Base-by-base conservation (phyloP, 2,888 invertebrate genomes). In the Mimumesa dahlbomi region DNA sequence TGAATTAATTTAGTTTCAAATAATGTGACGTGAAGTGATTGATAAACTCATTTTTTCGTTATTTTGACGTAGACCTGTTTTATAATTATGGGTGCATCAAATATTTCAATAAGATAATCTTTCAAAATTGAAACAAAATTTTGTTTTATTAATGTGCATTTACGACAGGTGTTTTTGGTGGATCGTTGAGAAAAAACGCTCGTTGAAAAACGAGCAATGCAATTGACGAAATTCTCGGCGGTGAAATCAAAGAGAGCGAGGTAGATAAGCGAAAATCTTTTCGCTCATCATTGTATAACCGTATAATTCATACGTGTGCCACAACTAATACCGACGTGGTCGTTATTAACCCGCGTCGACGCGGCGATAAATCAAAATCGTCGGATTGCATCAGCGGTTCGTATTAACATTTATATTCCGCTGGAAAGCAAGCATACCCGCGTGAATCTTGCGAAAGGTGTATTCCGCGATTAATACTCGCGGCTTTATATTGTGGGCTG, bases 391-490 rank as follows among this genome's bases (percentile, higher is more conserved):
- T 56, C 48, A 56, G 19, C 11, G 56, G 40, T 34, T 25, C 46
- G 53, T 38, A 45, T 62, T 62, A 62, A 62, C 62, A 48, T 62
- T 54, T 62, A 54, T 56, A 56, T 42, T n/a, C 45, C 48, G 14
- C 40, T 46, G 22, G 54, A 49, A 34, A 38, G 19, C 31, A 2
- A 29, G 42, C 21, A 7, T 18, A 21, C 50, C 5, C 19, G n/a
- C 36, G 49, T 36, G 21, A 19, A 38, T 54, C 48, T 63, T 54
- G 63, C 49, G 63, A 63, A 63, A 63, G 63, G 22, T 49, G 63
- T 53, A 49, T 56, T 53, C 61, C 14, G 13, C 34, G 42, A n/a
- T n/a, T n/a, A n/a, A n/a, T n/a, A n/a, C n/a, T n/a, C n/a, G n/a
- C n/a, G n/a, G n/a, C n/a, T n/a, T n/a, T n/a, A n/a, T n/a, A n/a